phyloP scores from a whole-genome alignment of 1,140 invertebrate species.

The Aphis craccivora region DNA sequence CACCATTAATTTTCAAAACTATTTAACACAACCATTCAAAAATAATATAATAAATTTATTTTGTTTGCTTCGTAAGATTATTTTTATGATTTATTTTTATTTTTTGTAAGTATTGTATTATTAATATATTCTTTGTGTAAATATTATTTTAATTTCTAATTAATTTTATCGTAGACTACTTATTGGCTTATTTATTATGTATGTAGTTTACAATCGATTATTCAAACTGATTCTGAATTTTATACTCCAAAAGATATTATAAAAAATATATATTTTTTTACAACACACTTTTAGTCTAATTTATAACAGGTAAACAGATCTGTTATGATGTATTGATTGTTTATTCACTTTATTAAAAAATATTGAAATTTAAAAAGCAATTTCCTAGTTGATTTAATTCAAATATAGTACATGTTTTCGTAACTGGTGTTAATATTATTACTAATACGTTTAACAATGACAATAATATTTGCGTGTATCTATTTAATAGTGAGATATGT shows the following conservation, averaged over 20 bases:
- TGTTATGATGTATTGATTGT: neutral
- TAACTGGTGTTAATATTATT: neutral
- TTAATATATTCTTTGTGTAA: neutral
- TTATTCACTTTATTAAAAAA: neutral
- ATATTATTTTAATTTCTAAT: neutral
- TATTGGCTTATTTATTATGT: neutral
- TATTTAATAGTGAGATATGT: neutral
- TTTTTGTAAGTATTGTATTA: neutral
- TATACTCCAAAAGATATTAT: neutral
- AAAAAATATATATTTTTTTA: neutral
- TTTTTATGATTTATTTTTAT: neutral
- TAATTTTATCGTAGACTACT: neutral
- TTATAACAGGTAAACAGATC: neutral
- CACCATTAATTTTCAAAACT: constrained; percentile 24
- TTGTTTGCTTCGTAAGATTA: neutral
- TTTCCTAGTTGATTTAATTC: neutral
- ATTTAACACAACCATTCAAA: constrained; percentile 26
- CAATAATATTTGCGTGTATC: neutral
- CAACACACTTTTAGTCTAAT: neutral
- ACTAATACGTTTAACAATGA: neutral
- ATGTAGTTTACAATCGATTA: neutral
- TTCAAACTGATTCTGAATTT: neutral
- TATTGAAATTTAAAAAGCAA: neutral
- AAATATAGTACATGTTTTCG: neutral
- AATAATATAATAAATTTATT: neutral